Evolutionary conservation across 1,140 invertebrate species (phyloP).

Genomic region (Venustaconcha ellipsiformis): DNA sequence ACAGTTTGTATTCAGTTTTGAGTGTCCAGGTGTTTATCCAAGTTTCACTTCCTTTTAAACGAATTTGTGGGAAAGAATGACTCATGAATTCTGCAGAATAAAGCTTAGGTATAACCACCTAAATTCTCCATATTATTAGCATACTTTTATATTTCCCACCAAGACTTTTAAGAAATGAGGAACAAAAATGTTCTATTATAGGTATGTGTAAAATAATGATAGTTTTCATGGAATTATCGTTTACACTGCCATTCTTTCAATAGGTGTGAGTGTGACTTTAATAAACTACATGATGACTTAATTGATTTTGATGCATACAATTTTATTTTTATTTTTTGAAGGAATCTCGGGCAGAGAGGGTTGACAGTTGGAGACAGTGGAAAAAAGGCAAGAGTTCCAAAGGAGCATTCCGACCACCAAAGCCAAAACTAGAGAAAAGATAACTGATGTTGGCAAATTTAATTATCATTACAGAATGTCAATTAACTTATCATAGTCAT

Average conservation of each 20-base stretch:
- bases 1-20: no score
- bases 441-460: slow-evolving; percentile 23
- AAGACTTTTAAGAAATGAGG: not conserved
- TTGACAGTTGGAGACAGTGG: slow-evolving; percentile 96
- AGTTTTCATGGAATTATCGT: not conserved
- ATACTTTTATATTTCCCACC: no score
- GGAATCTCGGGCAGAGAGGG: slow-evolving; percentile 93
- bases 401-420: slow-evolving; percentile 88
- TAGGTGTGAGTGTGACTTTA: slow-evolving; percentile 1
- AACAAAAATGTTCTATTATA: not conserved
- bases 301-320: not conserved
- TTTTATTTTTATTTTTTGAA: slow-evolving; percentile 68
- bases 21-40: no score
- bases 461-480: not conserved
- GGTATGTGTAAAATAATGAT: not conserved
- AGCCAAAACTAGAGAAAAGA: slow-evolving; percentile 94
- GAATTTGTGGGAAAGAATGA: no score
- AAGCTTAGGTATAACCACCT: no score
- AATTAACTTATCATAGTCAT: not conserved
- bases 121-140: no score
- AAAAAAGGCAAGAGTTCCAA: slow-evolving; percentile 76
- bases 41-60: no score
- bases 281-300: not conserved
- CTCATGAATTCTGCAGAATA: no score
- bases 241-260: not conserved